phyloP scores from a whole-genome alignment of 2,797 vertebrate species.

The Sphaeramia orbicularis region DNA sequence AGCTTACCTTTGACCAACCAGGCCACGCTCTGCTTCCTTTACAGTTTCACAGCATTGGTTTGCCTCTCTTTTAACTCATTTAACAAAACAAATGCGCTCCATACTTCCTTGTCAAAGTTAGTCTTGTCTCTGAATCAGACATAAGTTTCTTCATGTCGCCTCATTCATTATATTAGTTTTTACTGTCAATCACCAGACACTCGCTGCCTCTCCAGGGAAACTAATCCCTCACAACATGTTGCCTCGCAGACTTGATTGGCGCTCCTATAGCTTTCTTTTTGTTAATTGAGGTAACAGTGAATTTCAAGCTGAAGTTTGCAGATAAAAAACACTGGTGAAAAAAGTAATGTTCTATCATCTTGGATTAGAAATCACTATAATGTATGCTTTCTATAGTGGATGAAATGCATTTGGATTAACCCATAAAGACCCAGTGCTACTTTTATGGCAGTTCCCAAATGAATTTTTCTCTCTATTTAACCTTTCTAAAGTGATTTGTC shows the following conservation, averaged over 20 bases:
- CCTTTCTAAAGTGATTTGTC: too few relatives aligned
- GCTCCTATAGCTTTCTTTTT: constrained; percentile 17
- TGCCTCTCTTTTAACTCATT: neutral
- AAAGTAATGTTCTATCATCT: too few relatives aligned
- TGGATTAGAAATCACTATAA: too few relatives aligned
- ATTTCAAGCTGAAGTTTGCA: neutral
- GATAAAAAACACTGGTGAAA: neutral
- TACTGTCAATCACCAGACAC: constrained; percentile 33
- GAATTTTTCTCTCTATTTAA: too few relatives aligned
- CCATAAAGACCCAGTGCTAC: too few relatives aligned
- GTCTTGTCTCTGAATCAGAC: constrained; percentile 2
- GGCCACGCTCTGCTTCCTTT: neutral
- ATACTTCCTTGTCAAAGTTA: constrained; percentile 5
- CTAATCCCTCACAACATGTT: constrained; percentile 12
- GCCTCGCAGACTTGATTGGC: constrained; percentile 28
- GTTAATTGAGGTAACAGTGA: neutral
- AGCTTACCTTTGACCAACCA: neutral
- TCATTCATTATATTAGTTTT: constrained; percentile 23
- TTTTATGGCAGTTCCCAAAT: too few relatives aligned
- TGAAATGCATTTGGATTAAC: too few relatives aligned
- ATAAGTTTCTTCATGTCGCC: constrained; percentile 7
- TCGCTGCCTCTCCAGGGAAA: constrained; percentile 12
- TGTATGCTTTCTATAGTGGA: too few relatives aligned
- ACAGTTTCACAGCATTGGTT: constrained; percentile 7
- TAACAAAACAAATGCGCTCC: neutral